Conservation (phyloP, 2,797 vertebrate genomes). For the Lophotriccus pileatus region DNA sequence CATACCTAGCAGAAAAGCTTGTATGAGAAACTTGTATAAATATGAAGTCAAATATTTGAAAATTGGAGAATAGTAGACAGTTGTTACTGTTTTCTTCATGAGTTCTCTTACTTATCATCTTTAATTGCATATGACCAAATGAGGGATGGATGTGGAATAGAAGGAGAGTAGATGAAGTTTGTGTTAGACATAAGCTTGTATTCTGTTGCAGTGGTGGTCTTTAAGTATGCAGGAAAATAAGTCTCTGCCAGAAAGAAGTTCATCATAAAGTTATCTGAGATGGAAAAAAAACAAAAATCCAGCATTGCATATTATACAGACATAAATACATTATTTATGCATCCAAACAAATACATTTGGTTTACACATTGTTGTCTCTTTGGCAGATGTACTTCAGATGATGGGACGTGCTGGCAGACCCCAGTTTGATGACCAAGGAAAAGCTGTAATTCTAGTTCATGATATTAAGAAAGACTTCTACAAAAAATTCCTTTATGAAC, state of each 20-base stretch:
- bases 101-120: neutral
- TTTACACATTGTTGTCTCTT: neutral
- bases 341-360: neutral
- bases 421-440: slow-evolving; percentile 98
- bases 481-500: slow-evolving; percentile 99
- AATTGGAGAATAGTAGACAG: neutral
- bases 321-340: neutral
- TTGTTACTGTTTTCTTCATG: neutral
- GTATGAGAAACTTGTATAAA: neutral
- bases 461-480: slow-evolving; percentile 99
- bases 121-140: neutral
- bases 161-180: neutral
- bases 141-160: neutral
- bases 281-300: neutral
- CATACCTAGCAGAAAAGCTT: neutral
- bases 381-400: slow-evolving; percentile 97
- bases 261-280: neutral
- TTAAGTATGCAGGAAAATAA: neutral
- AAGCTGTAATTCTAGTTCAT: slow-evolving; percentile 97
- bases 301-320: neutral
- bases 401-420: slow-evolving; percentile 97
- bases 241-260: neutral
- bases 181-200: neutral
- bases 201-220: neutral
- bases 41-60: neutral